phyloP scores from a whole-genome alignment of 2,797 vertebrate species.

The Chelmon rostratus region DNA sequence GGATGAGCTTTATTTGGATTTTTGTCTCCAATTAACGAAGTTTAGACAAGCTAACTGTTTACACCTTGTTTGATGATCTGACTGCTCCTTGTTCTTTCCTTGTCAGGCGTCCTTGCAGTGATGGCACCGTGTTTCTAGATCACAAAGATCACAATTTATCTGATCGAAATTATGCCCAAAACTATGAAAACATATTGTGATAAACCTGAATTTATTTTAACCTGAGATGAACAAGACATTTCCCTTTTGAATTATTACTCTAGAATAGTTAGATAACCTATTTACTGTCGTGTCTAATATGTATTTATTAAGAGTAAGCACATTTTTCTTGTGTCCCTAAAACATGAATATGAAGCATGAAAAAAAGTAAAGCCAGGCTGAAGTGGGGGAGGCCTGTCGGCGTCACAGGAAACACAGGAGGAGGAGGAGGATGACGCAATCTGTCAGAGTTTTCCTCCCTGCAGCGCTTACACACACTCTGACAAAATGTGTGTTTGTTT shows the following conservation, averaged over 20 bases:
- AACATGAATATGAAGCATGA: constrained; percentile 28
- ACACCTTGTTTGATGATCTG: no score
- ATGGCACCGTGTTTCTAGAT: no score
- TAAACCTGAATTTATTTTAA: background rate
- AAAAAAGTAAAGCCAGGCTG: constrained; percentile 1
- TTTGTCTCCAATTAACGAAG: background rate
- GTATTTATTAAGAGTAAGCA: background rate
- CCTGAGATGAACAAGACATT: background rate
- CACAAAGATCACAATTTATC: no score
- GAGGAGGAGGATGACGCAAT: constrained; percentile 38
- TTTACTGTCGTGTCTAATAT: background rate
- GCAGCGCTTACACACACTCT: constrained; percentile 36
- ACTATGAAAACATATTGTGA: background rate
- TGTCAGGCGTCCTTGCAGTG: background rate
- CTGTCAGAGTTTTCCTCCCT: constrained; percentile 39
- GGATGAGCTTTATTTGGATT: no score
- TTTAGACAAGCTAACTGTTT: background rate
- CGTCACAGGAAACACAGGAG: constrained; percentile 41
- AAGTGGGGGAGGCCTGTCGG: constrained; percentile 25
- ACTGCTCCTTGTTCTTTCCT: no score
- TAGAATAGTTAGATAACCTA: background rate
- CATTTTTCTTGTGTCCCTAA: constrained; percentile 1
- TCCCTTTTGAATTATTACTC: background rate
- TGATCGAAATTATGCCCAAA: background rate
- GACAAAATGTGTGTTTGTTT: constrained; percentile 30